phyloP scores from a whole-genome alignment of 2,888 invertebrate species.

The Mesorhabditis spiculigera region DNA sequence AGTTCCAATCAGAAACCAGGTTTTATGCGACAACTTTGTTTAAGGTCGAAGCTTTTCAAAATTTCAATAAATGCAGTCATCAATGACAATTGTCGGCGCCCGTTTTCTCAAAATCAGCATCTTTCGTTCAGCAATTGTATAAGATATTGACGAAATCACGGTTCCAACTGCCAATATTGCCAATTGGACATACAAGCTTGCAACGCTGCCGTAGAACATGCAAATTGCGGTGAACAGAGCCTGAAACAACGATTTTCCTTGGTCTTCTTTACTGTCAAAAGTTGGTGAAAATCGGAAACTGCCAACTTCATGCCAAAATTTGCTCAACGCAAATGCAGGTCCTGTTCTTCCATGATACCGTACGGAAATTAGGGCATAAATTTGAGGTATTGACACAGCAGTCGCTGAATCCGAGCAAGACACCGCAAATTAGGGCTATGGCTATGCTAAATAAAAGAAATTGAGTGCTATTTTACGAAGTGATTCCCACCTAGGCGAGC shows the following conservation, averaged over 20 bases:
- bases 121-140: neutral
- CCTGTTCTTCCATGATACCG: neutral
- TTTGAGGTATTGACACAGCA: conserved; percentile 4
- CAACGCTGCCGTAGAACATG: conserved; percentile 6
- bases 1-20: too few relatives aligned
- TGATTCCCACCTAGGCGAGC: neutral
- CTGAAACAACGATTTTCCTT: neutral
- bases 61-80: neutral
- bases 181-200: neutral
- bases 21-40: too few relatives aligned
- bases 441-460: neutral
- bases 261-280: too few relatives aligned
- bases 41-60: too few relatives aligned
- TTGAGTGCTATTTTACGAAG: neutral
- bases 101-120: neutral
- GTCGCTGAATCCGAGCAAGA: neutral
- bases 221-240: conserved; percentile 1
- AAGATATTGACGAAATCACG: neutral
- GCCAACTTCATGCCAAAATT: neutral
- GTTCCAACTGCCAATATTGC: neutral
- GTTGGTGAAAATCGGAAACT: too few relatives aligned
- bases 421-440: neutral
- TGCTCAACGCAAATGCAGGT: neutral
- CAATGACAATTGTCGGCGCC: conserved; percentile 3
- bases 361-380: conserved; percentile 5